Evolutionary conservation across 2,888 invertebrate species (phyloP), one percentile per base, ranked within the genome.

Genomic region (Buathra laborator): DNA sequence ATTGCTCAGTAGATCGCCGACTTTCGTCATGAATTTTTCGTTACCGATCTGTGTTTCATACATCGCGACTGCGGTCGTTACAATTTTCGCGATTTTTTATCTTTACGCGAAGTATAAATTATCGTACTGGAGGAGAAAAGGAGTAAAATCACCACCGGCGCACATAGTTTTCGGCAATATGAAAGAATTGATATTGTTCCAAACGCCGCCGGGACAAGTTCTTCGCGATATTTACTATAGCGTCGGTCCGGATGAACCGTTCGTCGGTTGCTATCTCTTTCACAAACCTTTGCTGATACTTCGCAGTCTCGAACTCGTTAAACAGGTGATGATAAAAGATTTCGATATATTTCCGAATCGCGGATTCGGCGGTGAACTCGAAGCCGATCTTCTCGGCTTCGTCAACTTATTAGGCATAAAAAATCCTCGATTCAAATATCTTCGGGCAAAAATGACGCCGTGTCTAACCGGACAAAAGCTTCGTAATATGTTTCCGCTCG

Each of bases 371-470:
- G 92, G 92, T 1, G 90, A 92, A 10, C 87, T 90, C 10, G 87
- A 91, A 72, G 91, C 91, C 32, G 94, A 94, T 86, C 89, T 93
- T 0, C 80, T 94, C 10, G 91, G 92, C 7, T 85, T 92, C 5
- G 89, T 93, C 16, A 92, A 93, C 81, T 87, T 94, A 78, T 89
- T 95, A 78, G 90, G 93, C 1, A 91, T 94, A 79, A 93, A 94
- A 82, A 94, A 94, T 29, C 94, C 94, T 0, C 92, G 93, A 43
- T 96, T 95, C 95, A 95, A 94, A 87, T 91, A 91, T 62, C 89
- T 95, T 16, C 91, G 95, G 48, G 75, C 71, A 9, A 89, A 92
- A 84, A 74, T 93, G n/a, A 89, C 92, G 0, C 91, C 92, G 0
- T 84, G 88, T 51, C 84, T 93, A 24, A 92, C 92, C 0, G 90